Conservation (phyloP, 2,113 vertebrate species). For the Entomyzon cyanotis region DNA sequence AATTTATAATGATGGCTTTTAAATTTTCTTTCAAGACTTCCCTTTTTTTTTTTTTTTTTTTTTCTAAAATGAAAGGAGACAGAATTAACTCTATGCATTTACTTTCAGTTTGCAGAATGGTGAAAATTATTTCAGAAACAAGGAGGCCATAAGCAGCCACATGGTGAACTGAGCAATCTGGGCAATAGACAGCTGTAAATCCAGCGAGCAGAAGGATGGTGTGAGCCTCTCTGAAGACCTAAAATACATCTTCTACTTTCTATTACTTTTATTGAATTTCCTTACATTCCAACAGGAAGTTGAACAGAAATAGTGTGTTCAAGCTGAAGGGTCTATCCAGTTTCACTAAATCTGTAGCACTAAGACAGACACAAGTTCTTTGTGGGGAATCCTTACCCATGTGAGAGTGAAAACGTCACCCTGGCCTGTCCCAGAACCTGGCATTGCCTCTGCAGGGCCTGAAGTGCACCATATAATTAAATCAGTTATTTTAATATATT, state of each 20-base stretch:
- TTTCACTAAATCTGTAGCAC: not conserved
- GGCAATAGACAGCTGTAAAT: not conserved
- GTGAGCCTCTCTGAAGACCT: not conserved
- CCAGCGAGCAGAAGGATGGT: not conserved
- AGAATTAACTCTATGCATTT: not conserved
- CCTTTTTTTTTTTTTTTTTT: not conserved
- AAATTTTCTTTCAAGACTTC: not conserved
- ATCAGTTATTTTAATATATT: not conserved
- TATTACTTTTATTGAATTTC: not conserved
- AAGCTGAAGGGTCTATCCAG: not conserved
- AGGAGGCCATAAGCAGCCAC: not conserved
- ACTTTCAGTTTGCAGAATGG: not conserved
- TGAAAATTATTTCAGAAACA: not conserved
- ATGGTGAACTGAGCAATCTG: not conserved
- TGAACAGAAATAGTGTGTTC: not conserved
- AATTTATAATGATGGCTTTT: not conserved
- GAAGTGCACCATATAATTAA: not conserved
- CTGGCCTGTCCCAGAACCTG: not conserved
- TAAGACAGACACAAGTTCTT: not conserved
- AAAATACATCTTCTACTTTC: not conserved
- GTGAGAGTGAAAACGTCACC: too few species aligned
- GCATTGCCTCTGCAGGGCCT: not conserved
- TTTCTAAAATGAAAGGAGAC: not conserved
- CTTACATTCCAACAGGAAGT: not conserved
- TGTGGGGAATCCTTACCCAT: too few species aligned